Conservation (phyloP, 1,140 invertebrate species). For the Adoxophyes honmai region DNA sequence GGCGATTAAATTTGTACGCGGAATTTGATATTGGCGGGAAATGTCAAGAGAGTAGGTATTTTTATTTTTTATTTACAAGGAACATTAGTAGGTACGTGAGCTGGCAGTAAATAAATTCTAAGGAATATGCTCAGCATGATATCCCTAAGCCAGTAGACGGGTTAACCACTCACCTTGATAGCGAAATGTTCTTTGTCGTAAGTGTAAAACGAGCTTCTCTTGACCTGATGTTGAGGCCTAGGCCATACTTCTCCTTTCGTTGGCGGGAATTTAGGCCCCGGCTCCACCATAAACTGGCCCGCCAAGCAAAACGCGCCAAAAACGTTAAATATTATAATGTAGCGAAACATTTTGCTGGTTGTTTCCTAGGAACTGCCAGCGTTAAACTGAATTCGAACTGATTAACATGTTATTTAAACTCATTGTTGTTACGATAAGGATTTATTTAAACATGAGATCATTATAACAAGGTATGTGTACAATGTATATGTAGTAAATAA, state of each 20-base stretch:
- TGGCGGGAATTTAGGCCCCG: slow-evolving; percentile 56
- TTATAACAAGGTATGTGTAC: neutral
- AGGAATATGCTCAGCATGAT: no score
- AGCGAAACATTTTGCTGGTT: slow-evolving; percentile 27
- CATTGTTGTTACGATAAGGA: slow-evolving; percentile 5
- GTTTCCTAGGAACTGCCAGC: neutral
- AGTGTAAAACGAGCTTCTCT: slow-evolving; percentile 44
- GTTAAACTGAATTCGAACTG: neutral
- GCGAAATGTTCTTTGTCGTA: slow-evolving; percentile 58
- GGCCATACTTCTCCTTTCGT: slow-evolving; percentile 79
- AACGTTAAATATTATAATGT: slow-evolving; percentile 24
- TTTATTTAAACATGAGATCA: neutral
- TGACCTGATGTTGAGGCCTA: slow-evolving; percentile 66
- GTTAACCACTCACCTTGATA: slow-evolving; percentile 61
- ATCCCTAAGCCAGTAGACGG: no score
- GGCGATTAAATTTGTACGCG: no score
- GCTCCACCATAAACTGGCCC: slow-evolving; percentile 41
- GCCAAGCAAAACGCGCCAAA: slow-evolving; percentile 24
- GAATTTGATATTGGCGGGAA: no score
- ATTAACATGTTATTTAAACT: neutral
- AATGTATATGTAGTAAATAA: neutral
- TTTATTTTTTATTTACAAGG: no score
- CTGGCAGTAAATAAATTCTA: no score
- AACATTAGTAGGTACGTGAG: no score
- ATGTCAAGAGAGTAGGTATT: no score